Evolutionary conservation across 2,888 invertebrate genomes (phyloP).

Genomic region (Orthosia gothica): DNA sequence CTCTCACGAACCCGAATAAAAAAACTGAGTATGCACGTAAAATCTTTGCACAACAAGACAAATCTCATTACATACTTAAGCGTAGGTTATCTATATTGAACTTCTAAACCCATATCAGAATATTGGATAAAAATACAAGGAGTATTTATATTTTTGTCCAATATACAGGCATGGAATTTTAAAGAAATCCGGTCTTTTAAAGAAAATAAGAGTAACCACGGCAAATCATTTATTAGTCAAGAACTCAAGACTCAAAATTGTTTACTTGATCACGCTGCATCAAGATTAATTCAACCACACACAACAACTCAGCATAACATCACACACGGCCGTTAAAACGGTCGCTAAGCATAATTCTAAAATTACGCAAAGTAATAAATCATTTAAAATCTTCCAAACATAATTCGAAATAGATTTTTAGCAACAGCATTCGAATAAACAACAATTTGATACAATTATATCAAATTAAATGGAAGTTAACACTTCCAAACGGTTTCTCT

Average conservation of each 20-base stretch:
- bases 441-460: slow-evolving; percentile 78
- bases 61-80: neutral
- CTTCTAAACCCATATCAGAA: no score
- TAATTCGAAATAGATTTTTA: slow-evolving; percentile 55
- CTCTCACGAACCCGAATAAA: no score
- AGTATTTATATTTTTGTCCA: no score
- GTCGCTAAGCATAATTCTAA: neutral
- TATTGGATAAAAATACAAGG: no score
- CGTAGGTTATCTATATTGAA: no score
- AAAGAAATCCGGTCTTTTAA: no score
- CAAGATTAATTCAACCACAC: neutral
- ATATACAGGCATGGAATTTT: no score
- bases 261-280: neutral
- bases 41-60: neutral
- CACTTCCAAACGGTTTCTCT: slow-evolving; percentile 77
- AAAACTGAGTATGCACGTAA: no score
- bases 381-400: slow-evolving; percentile 9
- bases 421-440: slow-evolving; percentile 65
- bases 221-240: neutral
- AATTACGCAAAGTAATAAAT: slow-evolving; percentile 11
- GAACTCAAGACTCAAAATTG: neutral
- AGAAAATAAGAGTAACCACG: neutral
- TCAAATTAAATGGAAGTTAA: slow-evolving; percentile 84
- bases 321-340: slow-evolving; percentile 13
- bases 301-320: neutral